Base-by-base conservation (phyloP, 1,140 invertebrate genomes). In the Nasonia vitripennis region DNA sequence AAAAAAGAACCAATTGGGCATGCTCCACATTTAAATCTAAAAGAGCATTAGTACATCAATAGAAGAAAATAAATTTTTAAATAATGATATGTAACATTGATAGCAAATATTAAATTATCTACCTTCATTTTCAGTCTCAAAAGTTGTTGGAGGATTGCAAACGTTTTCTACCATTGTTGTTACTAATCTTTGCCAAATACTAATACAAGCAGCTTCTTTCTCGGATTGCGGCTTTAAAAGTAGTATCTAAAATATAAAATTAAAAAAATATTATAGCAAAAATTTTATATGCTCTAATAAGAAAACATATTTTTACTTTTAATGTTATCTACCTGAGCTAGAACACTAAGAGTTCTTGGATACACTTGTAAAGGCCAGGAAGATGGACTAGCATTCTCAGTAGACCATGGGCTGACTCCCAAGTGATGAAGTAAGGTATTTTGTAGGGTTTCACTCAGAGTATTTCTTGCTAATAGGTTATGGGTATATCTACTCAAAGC, bases 11-110 rank as follows among this genome's bases (percentile, higher is more conserved):
- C 12, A 99, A 93, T 91, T 99, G 98, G 0, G 98, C 96, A 93
- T 99, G 98, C 92, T 99, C 98, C 12, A 99, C 98, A 93, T 99
- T 99, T 55, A 99, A 93, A 94, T 99, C 98, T 96, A 93, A 80
- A 86, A 86, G 67, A n/a, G 0, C 5, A 62, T 20, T n/a, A 20
- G 17, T 62, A n/a, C 20, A 62, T 20, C 17, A 45, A 78, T 17
- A 71, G 10, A 55, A 41, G 55, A 27, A 31, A 34, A 77, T 80
- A 80, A 85, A 27, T 27, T 27, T 55, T 27, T 14, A 73, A 48
- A 68, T 62, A 67, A 62, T 31, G 20, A 37, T 11, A 20, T 55
- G 37, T 74, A 62, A 55, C 14, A 11, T 73, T 62, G 55, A 34
- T 79, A 55, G 41, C 81, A 37, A 70, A 77, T n/a, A 83, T 45